Evolutionary conservation across 2,113 vertebrate genomes (phyloP), one percentile per base, ranked within the genome.

Genomic region (Ranitomeya imitator): DNA sequence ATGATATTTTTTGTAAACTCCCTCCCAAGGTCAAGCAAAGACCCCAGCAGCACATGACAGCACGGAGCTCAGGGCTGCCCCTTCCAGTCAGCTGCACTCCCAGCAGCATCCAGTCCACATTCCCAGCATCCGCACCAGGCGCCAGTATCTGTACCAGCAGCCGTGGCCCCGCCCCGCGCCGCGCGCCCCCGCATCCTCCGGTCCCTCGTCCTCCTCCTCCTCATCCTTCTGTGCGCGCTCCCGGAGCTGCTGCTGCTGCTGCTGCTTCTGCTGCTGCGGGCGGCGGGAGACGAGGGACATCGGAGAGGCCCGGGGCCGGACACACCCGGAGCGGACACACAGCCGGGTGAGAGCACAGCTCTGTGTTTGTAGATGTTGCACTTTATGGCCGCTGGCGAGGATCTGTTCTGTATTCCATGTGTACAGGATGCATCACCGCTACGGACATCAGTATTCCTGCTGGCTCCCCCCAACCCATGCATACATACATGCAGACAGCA

Each of bases 131-230:
- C 26, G 88, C 88, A 90, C 86, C 45, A 67, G 45, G n/a, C 13
- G n/a, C 37, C 37, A 45, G 37, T 45, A 1, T 55, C 63, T 57
- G 12, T 26, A 57, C 57, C 78, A 14, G 21, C 18, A 12, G 73
- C 74, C 51, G 51, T 86, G 88, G 86, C 90, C 87, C 91, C 90
- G 82, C 23, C 90, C 71, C 79, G 76, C 83, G 18, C 55, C 5
- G 37, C 91, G 86, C 85, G 89, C 84, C 90, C 91, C 87, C 88
- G 73, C 90, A 91, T 88, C 79, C 82, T 91, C 90, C 78, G 78
- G 78, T 80, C 78, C 78, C 21, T 90, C 92, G 90, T 89, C 89
- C 89, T 89, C 90, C 89, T 89, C 90, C 89, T 90, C 89, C 26
- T 90, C 89, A 86, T 86, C 90, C 84, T 26, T 31, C 65, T 59